These are phyloP conservation scores for Philaethria dido DNA, from an alignment of 2,888 invertebrate species.

Conservation along the genomic window DNA sequence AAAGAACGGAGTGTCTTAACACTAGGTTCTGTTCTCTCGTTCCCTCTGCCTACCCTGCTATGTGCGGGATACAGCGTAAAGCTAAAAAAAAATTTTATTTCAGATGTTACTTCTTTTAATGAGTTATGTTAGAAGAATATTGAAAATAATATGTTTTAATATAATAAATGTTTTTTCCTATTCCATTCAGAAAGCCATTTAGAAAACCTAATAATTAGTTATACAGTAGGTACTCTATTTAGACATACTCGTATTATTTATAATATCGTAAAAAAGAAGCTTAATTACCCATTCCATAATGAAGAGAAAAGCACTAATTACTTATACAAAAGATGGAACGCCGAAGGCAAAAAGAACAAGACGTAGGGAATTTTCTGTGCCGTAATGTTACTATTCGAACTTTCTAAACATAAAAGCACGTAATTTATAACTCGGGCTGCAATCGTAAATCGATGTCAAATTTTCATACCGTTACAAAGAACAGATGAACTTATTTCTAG, in stretches of 20 bases:
- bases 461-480: constrained; percentile 31
- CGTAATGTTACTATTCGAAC: constrained; percentile 34
- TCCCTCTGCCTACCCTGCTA: too few relatives aligned
- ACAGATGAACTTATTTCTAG: constrained; percentile 28
- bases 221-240: too few relatives aligned
- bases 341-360: constrained; percentile 13
- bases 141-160: too few relatives aligned
- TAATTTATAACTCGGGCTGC: constrained; percentile 30
- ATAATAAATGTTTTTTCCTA: too few relatives aligned
- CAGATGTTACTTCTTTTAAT: background rate
- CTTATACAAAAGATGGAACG: constrained; percentile 2
- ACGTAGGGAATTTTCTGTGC: constrained; percentile 21
- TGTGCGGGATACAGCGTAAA: too few relatives aligned
- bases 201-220: too few relatives aligned
- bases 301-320: constrained; percentile 5
- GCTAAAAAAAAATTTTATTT: too few relatives aligned
- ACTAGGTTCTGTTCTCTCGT: too few relatives aligned
- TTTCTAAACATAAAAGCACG: constrained; percentile 38
- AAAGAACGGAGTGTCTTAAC: too few relatives aligned
- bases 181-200: too few relatives aligned
- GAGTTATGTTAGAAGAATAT: too few relatives aligned
- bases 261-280: background rate
- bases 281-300: background rate
- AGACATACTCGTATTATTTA: background rate
- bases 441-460: constrained; percentile 32